Conservation (phyloP, 2,888 invertebrate genomes). For the Heliconius cydno region DNA sequence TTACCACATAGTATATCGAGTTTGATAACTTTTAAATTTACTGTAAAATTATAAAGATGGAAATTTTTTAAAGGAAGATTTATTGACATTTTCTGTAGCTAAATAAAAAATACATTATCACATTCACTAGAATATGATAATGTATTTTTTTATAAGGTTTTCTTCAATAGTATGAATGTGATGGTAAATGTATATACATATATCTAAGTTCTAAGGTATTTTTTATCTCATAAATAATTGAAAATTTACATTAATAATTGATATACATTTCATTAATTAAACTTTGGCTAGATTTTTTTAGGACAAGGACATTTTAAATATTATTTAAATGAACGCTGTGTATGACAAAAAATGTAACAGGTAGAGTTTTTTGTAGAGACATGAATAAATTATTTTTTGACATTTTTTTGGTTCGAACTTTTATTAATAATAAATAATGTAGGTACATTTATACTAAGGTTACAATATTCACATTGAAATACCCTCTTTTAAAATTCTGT, state of each 20-base stretch:
- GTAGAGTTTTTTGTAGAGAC: no score
- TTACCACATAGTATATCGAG: no score
- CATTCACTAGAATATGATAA: no score
- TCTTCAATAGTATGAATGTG: not conserved
- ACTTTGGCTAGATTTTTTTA: not conserved
- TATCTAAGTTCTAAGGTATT: not conserved
- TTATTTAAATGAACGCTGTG: no score
- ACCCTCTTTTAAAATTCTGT: no score
- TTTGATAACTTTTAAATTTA: not conserved
- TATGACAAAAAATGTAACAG: no score
- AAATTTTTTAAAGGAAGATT: not conserved
- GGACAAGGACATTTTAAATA: not conserved
- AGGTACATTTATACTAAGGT: no score
- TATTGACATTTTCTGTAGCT: not conserved
- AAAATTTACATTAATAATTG: not conserved
- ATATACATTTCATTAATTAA: not conserved
- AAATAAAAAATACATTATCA: not conserved
- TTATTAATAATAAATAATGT: no score
- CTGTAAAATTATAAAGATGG: not conserved
- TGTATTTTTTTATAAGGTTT: not conserved
- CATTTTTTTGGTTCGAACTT: no score
- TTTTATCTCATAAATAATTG: not conserved
- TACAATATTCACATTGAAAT: no score
- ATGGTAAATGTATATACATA: no score
- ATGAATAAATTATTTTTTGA: no score